Evolutionary conservation across 2,797 vertebrate species (phyloP).

Genomic region (Mus caroli): DNA sequence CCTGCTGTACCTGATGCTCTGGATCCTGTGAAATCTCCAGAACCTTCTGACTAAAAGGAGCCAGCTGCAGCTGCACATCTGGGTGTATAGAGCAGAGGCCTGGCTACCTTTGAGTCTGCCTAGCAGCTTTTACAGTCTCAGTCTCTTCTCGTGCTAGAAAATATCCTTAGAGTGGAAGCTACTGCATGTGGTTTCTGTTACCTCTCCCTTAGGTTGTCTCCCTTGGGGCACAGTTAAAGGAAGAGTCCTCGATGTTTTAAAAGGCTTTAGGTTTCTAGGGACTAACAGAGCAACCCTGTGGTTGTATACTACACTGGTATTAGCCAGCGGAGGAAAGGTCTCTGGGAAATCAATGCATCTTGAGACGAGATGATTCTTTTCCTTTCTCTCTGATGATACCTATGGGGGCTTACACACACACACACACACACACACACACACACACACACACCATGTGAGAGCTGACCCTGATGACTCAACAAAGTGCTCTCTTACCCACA

Average conservation of each 20-base stretch:
- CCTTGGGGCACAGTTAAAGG: background rate
- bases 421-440: background rate
- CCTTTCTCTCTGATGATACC: background rate
- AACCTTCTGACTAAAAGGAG: background rate
- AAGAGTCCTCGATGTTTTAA: background rate
- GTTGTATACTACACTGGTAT: background rate
- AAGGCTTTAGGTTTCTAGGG: background rate
- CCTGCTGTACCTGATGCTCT: background rate
- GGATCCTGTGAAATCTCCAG: too few relatives aligned
- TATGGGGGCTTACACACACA: background rate
- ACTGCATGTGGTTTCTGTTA: background rate
- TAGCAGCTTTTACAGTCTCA: background rate
- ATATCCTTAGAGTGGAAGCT: background rate
- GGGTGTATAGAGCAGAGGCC: too few relatives aligned
- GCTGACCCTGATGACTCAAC: background rate
- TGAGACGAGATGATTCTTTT: background rate
- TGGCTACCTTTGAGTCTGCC: background rate
- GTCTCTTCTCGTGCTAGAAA: background rate
- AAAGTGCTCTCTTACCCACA: background rate
- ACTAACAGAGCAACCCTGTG: background rate
- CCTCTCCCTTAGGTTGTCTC: background rate
- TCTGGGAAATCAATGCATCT: background rate
- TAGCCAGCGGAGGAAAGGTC: background rate
- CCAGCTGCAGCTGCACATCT: fast-evolving
- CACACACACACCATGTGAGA: background rate